Evolutionary conservation across 2,888 invertebrate species (phyloP), one percentile per base, ranked within the genome.

Genomic region (Drosophila nr. medialis): DNA sequence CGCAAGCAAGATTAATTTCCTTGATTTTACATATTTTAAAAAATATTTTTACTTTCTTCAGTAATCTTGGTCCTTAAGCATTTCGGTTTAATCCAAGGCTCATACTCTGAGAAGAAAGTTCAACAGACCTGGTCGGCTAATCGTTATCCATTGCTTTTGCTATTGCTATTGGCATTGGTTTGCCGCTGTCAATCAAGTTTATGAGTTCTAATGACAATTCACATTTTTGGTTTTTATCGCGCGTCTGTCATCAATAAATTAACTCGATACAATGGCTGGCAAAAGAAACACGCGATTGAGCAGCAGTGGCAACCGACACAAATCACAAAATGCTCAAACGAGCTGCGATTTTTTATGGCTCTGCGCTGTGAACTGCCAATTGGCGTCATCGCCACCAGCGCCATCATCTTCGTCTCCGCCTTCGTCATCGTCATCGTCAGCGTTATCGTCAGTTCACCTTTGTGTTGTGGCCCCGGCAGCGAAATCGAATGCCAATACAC

Each of bases 181-280:
- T 48, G 45, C 32, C 58, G 60, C 56, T 77, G 84, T 84, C 88
- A 81, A 85, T 88, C 81, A 90, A 66, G 64, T 80, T 85, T 84
- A 91, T 91, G 91, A 89, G 88, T 77, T 90, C 89, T 91, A 91
- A 91, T 91, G 90, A 91, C 89, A 81, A 81, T 86, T 89, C 85
- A 80, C 83, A 81, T 84, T 90, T 86, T 90, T 75, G 81, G 75
- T 86, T 87, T 86, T 91, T 91, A 91, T 91, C 92, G 81, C 83
- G 75, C 88, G 91, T 91, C 91, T 91, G 78, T 83, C 86, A 91
- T 91, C 91, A 90, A 90, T 90, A 90, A 92, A 92, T 92, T 91
- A 92, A 91, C 83, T 87, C 81, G 88, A 90, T 92, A 90, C 83
- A 90, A 84, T 84, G 86, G 73, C 71, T 72, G 65, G 68, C 51